These are phyloP conservation scores for Apostichopus californicus DNA, from an alignment of 35 echinoderm and acorn worm genomes.

Conservation along the genomic window DNA sequence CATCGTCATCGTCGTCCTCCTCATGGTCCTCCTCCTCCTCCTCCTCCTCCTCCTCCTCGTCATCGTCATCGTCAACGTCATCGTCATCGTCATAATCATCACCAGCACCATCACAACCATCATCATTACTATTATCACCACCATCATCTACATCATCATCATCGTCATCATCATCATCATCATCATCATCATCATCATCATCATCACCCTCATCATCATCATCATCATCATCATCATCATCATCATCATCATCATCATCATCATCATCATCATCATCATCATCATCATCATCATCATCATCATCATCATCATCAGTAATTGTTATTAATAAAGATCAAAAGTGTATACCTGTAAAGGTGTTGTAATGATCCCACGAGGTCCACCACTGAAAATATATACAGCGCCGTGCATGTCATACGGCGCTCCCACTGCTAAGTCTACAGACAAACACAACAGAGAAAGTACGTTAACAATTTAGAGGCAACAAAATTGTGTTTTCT, in stretches of 20 bases:
- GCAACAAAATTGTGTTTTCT: too few species aligned
- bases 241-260: conserved; percentile 16
- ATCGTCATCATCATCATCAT: conserved; percentile 6
- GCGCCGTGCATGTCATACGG: conserved; percentile 18
- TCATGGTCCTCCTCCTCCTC: background rate
- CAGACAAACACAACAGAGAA: background rate
- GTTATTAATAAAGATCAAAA: too few species aligned
- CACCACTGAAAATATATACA: conserved; percentile 45
- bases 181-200: background rate
- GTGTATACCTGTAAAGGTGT: conserved; percentile 15
- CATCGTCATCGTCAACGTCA: background rate
- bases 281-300: conserved; percentile 24
- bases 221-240: background rate
- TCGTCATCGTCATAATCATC: conserved; percentile 14
- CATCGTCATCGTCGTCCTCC: background rate
- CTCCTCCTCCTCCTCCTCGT: background rate
- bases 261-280: conserved; percentile 18
- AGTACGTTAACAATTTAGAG: background rate
- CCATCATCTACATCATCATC: background rate
- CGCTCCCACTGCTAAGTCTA: conserved; percentile 41
- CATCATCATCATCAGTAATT: background rate
- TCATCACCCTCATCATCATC: background rate
- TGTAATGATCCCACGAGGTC: conserved; percentile 13
- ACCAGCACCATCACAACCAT: conserved; percentile 1
- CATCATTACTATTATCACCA: background rate